Conservation (phyloP, 2,113 vertebrate species). For the Cheilinus undulatus region DNA sequence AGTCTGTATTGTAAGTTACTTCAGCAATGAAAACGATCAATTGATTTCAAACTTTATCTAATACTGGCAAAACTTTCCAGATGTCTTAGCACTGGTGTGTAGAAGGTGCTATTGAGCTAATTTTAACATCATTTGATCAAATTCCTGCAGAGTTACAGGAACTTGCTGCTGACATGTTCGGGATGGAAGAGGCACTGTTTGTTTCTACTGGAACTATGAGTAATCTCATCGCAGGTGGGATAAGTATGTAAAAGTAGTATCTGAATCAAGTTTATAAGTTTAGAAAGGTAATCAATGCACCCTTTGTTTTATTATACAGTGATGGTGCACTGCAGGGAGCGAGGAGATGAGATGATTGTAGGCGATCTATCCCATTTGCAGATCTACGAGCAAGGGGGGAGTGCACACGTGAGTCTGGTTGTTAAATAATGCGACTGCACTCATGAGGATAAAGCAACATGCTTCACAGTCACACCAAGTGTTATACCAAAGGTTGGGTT, state of each 20-base stretch:
- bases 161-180: constrained; percentile 79
- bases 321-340: constrained; percentile 88
- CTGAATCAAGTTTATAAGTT: neutral
- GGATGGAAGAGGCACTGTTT: constrained; percentile 85
- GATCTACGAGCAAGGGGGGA: constrained; percentile 87
- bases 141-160: constrained; percentile 86
- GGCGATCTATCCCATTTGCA: constrained; percentile 85
- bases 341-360: constrained; percentile 86
- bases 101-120: too few species aligned
- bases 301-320: constrained; percentile 73
- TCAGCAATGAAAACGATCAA: too few species aligned
- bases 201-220: constrained; percentile 88
- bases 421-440: too few species aligned
- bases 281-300: neutral
- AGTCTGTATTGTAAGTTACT: too few species aligned
- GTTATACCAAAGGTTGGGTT: too few species aligned
- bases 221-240: constrained; percentile 87
- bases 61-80: too few species aligned
- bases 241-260: neutral
- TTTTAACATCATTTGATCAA: neutral
- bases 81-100: too few species aligned
- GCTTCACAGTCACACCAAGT: too few species aligned
- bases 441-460: too few species aligned
- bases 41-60: too few species aligned
- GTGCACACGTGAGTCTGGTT: constrained; percentile 86